Conservation (phyloP, 2,113 vertebrate species). For the Oriolus oriolus region DNA sequence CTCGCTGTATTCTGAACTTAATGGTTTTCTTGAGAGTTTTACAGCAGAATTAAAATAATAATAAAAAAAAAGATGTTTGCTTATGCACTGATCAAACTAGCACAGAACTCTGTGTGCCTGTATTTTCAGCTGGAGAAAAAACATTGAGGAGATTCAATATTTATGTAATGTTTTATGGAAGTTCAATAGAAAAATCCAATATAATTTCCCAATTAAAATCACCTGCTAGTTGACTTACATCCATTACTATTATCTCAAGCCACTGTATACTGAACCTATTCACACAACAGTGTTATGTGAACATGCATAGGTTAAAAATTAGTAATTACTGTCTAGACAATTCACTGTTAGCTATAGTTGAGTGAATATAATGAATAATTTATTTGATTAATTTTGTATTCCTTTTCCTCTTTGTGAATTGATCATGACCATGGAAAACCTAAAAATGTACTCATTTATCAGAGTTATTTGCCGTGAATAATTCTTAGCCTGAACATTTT, state of each 20-base stretch:
- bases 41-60: background rate
- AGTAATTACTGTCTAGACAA: slow-evolving; percentile 64
- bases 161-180: slow-evolving; percentile 46
- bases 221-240: slow-evolving; percentile 46
- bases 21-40: background rate
- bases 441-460: slow-evolving; percentile 3
- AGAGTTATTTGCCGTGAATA: background rate
- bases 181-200: slow-evolving; percentile 53
- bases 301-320: slow-evolving; percentile 42
- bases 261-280: background rate
- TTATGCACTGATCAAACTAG: slow-evolving; percentile 8
- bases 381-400: slow-evolving; percentile 47
- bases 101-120: background rate
- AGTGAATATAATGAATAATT: slow-evolving; percentile 51
- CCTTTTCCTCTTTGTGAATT: slow-evolving; percentile 11
- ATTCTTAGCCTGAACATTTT: background rate
- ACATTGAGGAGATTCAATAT: slow-evolving; percentile 44
- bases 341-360: slow-evolving; percentile 51
- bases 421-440: slow-evolving; percentile 30
- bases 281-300: background rate
- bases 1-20: background rate
- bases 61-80: background rate
- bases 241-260: slow-evolving; percentile 36
- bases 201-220: slow-evolving; percentile 65
- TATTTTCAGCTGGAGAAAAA: slow-evolving; percentile 1